phyloP scores from a whole-genome alignment of 1,140 invertebrate species.

The Vollenhovia emeryi region DNA sequence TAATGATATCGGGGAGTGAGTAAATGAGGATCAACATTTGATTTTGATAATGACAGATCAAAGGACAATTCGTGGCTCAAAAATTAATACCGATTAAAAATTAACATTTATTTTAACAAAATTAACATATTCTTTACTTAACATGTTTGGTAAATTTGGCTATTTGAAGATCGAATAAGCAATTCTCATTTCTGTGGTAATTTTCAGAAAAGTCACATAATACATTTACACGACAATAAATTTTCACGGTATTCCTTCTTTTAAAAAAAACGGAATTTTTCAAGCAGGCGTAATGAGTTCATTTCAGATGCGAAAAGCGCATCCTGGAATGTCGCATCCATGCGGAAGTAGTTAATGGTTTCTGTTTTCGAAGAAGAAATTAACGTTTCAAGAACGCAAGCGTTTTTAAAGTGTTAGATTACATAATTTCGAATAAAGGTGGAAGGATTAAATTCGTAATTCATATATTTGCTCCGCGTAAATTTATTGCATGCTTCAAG shows the following conservation, averaged over 20 bases:
- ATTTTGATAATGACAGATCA: conserved; percentile 21
- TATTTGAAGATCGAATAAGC: not conserved
- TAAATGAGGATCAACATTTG: not conserved
- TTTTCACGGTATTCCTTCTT: not conserved
- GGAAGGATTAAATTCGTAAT: not conserved
- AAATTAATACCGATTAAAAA: conserved; percentile 5
- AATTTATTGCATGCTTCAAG: not conserved
- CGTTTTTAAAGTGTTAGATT: not conserved
- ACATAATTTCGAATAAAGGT: not conserved
- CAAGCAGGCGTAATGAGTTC: not conserved
- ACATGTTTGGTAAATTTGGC: not conserved
- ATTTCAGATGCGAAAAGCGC: not conserved
- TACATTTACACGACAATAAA: not conserved
- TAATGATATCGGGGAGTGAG: not conserved
- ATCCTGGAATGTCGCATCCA: not conserved
- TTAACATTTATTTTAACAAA: not conserved
- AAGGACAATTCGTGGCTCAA: not conserved
- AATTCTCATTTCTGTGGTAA: not conserved
- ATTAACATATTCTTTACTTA: not conserved
- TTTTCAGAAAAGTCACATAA: not conserved
- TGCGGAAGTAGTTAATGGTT: not conserved
- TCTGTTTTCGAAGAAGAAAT: not conserved
- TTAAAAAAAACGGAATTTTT: not conserved
- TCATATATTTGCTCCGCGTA: not conserved
- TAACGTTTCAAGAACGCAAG: not conserved